Conservation (phyloP, 2,797 vertebrate genomes). For the Myotis pilosus region DNA sequence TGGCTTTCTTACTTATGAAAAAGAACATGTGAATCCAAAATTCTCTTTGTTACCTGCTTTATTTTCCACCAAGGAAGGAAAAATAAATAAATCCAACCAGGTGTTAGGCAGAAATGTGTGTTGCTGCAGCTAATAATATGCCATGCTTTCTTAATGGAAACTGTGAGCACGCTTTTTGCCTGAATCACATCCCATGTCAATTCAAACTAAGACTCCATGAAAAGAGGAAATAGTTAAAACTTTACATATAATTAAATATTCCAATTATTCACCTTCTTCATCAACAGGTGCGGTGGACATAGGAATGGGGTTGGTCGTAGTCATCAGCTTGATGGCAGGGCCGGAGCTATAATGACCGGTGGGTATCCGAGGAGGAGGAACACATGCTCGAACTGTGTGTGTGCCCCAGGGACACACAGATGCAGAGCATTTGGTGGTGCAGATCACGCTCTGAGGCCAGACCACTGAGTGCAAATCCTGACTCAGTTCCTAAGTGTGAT, state of each 20-base stretch:
- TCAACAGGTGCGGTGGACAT: not conserved
- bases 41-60: not conserved
- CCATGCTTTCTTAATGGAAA: not conserved
- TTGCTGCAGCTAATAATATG: not conserved
- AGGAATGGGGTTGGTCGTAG: not conserved
- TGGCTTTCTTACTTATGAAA: not conserved
- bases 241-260: constrained; percentile 1
- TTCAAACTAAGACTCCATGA: not conserved
- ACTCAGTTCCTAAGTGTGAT: not conserved
- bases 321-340: not conserved
- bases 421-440: not conserved
- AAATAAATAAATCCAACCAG: not conserved
- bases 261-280: not conserved
- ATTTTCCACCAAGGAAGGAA: not conserved
- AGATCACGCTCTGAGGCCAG: not conserved
- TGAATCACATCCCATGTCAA: not conserved
- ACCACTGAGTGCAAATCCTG: not conserved
- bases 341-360: not conserved
- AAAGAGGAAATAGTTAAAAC: not conserved
- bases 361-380: not conserved
- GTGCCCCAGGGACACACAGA: not conserved
- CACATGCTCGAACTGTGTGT: not conserved
- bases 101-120: not conserved
- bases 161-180: not conserved
- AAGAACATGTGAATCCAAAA: not conserved